Conservation (phyloP, 2,888 invertebrate genomes). For the Chromoteleia sp. region DNA sequence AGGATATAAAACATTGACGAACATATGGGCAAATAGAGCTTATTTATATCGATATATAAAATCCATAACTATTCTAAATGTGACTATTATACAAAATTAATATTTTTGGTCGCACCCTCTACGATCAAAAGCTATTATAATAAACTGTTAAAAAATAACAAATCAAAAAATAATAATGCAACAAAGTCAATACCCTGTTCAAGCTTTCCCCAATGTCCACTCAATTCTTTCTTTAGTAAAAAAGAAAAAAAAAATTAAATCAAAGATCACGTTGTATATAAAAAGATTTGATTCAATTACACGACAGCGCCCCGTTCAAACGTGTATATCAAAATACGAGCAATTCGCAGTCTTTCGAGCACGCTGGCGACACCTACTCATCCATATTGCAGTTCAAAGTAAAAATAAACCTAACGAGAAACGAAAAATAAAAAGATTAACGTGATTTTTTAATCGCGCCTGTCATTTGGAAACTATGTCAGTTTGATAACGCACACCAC, state of each 20-base stretch:
- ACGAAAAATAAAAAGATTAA: conserved; percentile 10
- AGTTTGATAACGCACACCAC: too few relatives aligned
- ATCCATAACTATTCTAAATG: too few relatives aligned
- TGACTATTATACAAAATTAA: background rate
- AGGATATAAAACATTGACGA: too few relatives aligned
- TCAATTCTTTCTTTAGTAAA: background rate
- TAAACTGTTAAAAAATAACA: background rate
- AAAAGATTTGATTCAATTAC: conserved; percentile 10
- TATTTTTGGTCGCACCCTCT: conserved; percentile 24
- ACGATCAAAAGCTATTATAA: conserved; percentile 17
- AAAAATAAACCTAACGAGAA: conserved; percentile 20
- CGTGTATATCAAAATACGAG: conserved; percentile 41
- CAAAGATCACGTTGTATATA: background rate
- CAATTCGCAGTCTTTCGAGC: conserved; percentile 25
- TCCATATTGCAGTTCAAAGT: background rate
- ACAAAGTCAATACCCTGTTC: conserved; percentile 37
- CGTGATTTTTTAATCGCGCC: too few relatives aligned
- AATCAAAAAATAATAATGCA: conserved; percentile 5
- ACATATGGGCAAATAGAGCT: too few relatives aligned
- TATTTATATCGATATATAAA: too few relatives aligned
- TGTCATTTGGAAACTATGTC: too few relatives aligned
- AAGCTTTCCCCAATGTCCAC: conserved; percentile 5
- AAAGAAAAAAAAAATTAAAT: conserved; percentile 1
- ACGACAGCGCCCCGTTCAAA: background rate
- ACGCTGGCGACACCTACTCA: background rate